A percentile compares a stretch with the other conserved stretches of the same genome.
These are phyloP conservation scores for Diabrotica virgifera DNA, from an alignment of 1,140 invertebrate genomes.

Conservation along the genomic window DNA sequence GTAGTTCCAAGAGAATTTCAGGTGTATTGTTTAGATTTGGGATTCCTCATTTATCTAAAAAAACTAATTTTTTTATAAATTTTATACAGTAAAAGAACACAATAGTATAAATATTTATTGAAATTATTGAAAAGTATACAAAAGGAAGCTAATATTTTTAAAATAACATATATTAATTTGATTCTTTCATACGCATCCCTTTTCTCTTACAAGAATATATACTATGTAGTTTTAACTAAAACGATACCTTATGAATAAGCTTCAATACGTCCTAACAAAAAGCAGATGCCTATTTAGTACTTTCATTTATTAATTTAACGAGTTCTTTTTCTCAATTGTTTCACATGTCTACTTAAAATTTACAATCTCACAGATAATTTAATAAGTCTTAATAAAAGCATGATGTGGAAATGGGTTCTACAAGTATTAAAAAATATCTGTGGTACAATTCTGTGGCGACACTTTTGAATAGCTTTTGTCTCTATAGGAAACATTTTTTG, in stretches of 20 bases:
- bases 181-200: constrained; percentile 8
- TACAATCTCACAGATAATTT: constrained; percentile 15
- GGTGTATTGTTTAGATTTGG: too few species aligned
- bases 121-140: constrained; percentile 14
- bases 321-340: constrained; percentile 5
- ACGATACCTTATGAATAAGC: constrained; percentile 10
- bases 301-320: constrained; percentile 8
- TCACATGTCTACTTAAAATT: constrained; percentile 5
- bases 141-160: constrained; percentile 4
- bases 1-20: too few species aligned
- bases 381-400: constrained; percentile 11
- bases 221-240: constrained; percentile 1
- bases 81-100: background rate
- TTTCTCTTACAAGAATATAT: constrained; percentile 17
- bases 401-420: background rate
- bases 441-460: too few species aligned
- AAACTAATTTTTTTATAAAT: too few species aligned
- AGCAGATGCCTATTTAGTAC: constrained; percentile 5
- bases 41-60: too few species aligned
- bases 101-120: constrained; percentile 8
- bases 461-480: too few species aligned
- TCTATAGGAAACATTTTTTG: too few species aligned
- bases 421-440: too few species aligned
- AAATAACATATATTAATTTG: constrained; percentile 15
- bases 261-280: constrained; percentile 5